phyloP scores from a whole-genome alignment of 2,797 vertebrate genomes.

The Anolis apletophallus region DNA sequence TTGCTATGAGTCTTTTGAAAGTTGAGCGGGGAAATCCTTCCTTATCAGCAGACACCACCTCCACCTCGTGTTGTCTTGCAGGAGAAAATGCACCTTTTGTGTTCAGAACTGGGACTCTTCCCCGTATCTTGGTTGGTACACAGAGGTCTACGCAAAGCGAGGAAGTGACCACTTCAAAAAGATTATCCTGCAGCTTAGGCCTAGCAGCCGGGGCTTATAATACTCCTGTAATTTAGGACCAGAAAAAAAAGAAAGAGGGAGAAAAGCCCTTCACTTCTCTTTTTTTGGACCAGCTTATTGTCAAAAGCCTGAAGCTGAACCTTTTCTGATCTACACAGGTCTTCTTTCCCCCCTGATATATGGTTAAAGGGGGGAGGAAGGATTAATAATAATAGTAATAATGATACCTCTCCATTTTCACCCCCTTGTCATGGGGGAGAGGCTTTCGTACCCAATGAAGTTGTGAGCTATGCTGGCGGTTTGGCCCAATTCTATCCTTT shows the following conservation, averaged over 20 bases:
- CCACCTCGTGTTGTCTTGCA: conserved; percentile 62
- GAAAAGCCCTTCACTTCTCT: neutral
- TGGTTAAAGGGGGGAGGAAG: too few species aligned
- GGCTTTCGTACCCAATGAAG: too few species aligned
- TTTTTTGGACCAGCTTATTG: too few species aligned
- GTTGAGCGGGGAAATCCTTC: conserved; percentile 77
- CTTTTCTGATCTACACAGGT: too few species aligned
- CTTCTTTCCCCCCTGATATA: too few species aligned
- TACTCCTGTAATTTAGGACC: neutral
- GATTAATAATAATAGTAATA: too few species aligned
- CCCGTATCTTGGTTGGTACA: conserved; percentile 24
- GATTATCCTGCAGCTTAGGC: conserved; percentile 20
- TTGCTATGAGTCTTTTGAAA: conserved; percentile 72
- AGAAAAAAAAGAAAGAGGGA: neutral
- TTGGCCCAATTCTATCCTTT: too few species aligned
- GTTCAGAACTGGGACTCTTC: conserved; percentile 24
- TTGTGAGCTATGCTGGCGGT: too few species aligned
- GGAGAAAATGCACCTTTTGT: conserved; percentile 41
- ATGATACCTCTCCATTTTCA: too few species aligned
- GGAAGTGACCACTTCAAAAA: neutral
- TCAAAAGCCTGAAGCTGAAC: too few species aligned
- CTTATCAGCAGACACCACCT: conserved; percentile 72
- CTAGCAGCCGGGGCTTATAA: neutral
- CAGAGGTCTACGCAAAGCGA: neutral
- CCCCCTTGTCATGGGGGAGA: too few species aligned